Evolutionary conservation across 1,140 invertebrate genomes (phyloP), one percentile per base, ranked within the genome.

Genomic region (Calephelis nemesis): DNA sequence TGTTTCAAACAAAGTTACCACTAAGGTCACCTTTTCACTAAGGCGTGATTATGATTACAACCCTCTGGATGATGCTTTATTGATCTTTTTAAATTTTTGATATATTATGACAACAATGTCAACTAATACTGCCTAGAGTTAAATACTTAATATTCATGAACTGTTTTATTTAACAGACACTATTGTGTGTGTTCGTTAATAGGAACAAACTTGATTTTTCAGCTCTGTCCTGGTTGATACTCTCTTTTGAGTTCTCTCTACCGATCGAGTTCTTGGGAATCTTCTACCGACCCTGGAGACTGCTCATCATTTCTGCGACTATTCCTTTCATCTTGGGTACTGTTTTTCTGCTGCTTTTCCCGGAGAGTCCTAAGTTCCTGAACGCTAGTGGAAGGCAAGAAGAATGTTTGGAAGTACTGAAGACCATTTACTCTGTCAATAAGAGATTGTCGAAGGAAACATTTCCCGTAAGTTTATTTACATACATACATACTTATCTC

Each of bases 361-460:
- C 95, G 0, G 95, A 96, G 75, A 96, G 95, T 79, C 95, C 95
- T 0, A 95, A 96, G 77, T 96, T 94, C 81, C 81, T 95, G 0
- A 89, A 95, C 13, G 81, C 92, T 4, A 89, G 87, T 70, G 94
- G 94, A 71, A 84, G 91, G 11, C 77, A 92, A 7, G 86, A 93
- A 5, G 93, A 93, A 47, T 92, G 93, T 10, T 79, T 95, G 5
- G 83, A 90, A 5, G 92, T 95, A 0, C 84, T 95, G 50, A 90
- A 88, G 70, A 84, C 78, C 47, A 94, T 95, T 30, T 94, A 94
- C 67, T 65, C 83, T 0, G 76, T 92, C 4, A 95, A 94, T 72
- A 93, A 90, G 5, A 89, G 92, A 60, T 91, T 88, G 62, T 75
- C 90, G 39, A 67, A 68, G 8, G 83, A 90, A 10, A 75, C 71